Evolutionary conservation across 2,113 vertebrate genomes (phyloP), one percentile per base, ranked within the genome.

Genomic region (Bubo blakistoni): DNA sequence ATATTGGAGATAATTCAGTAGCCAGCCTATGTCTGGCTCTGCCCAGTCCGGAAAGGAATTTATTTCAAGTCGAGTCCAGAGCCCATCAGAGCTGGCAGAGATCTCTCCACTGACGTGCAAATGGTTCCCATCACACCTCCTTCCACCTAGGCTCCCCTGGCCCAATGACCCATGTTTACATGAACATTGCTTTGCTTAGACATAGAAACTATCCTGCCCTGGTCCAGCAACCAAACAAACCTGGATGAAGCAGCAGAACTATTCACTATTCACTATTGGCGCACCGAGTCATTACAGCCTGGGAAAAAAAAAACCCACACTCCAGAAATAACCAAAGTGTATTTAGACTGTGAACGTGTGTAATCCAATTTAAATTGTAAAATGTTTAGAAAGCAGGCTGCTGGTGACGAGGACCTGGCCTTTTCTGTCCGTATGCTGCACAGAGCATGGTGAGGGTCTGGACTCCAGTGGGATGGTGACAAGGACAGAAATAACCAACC

Each of bases 241-340:
- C 9, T 66, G 22, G 52, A 8, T 1, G 1, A 55, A 70, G 20
- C 30, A 71, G 20, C 0, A 19, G 57, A 52, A 92, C 44, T 16
- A 13, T 38, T 80, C 9, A 92, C 17, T 16, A 13, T 38, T 80
- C 9, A 2, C 0, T 52, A 27, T 21, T 42, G 29, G 69, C 93
- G 40, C 32, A 78, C 18, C 0, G 1, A 92, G 18, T 71, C 34
- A 36, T 71, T 81, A 65, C 51, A 70, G n/a, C 36, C 46, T 44
- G 40, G 52, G 46, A 40, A 47, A 20, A 40, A 85, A 54, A 47
- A 47, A 47, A 10, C 20, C 46, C 46, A 24, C 55, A 6, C 61
- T 79, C 83, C 91, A 88, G 76, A 96, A 92, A 96, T 94, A 96
- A 59, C 80, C 71, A 16, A 87, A 84, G 65, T 91, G 73, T 71